Base-by-base conservation (phyloP, 2,888 invertebrate species). In the Caenorhabditis sp. region DNA sequence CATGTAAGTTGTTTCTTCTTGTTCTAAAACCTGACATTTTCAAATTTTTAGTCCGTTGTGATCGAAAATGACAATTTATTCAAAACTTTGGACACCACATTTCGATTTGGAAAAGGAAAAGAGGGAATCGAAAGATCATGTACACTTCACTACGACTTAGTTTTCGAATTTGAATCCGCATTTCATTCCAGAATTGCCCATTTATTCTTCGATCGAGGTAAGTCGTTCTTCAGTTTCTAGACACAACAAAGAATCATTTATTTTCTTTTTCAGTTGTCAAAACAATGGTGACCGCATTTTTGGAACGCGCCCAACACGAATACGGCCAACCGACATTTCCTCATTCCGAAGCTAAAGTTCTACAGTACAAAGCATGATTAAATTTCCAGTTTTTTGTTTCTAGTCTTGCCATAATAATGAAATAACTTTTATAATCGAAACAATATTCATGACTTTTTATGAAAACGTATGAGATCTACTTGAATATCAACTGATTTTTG, bases 241-340 rank as follows among this genome's bases (percentile, higher is more conserved):
- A 50, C 3, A 50, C 5, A 20, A 50, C 3, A 50, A 4, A 50
- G 4, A 20, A 14, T 38, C 38, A 14, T 38, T n/a, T 43, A 75
- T 5, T 67, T 65, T 31, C 53, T 63, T 10, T 66, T 74, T 62
- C 57, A 77, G 92, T 97, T 56, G 95, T 95, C n/a, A 91, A 93
- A 85, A 93, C 94, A 90, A 97, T 96, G 95, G 96, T 97, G 87
- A 92, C 92, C 78, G 95, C 97, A 5, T 97, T 97, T 89, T 91
- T 95, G 56, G 91, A 91, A 73, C 94, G 97, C 89, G 96, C 95
- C 0, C 90, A 91, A 64, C 90, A 89, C 77, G 90, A 95, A 70
- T 93, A 93, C 89, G 97, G 97, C 36, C 85, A 88, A 12, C 88
- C 88, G 21, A 86, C 88, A 21, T 88, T 89, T 36, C 69, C 70